Conservation (phyloP, 2,113 vertebrate genomes). For the Zootoca vivipara region DNA sequence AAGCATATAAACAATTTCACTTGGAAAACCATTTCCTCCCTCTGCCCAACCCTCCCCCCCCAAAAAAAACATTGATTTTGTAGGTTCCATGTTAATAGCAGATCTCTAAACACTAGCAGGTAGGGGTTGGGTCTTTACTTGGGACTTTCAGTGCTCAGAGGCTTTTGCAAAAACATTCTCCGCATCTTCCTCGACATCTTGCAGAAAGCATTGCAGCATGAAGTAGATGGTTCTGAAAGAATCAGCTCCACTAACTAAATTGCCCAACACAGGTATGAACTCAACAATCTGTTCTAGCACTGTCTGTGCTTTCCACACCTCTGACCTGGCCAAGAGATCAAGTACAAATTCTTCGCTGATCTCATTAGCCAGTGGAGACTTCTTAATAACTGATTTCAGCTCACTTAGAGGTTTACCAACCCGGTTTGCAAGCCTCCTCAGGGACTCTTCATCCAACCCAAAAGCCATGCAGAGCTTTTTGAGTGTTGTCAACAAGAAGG, state of each 20-base stretch:
- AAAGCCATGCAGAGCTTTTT: not conserved
- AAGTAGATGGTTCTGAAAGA: not conserved
- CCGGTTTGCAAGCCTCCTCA: fast-evolving
- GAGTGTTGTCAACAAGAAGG: not conserved
- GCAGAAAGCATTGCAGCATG: not conserved
- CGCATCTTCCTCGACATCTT: not conserved
- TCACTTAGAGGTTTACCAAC: not conserved
- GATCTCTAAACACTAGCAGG: no score
- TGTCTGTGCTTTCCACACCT: not conserved
- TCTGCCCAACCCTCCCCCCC: no score
- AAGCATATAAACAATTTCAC: no score
- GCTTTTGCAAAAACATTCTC: not conserved
- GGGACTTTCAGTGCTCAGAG: not conserved
- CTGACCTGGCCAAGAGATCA: not conserved
- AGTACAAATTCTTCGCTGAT: not conserved
- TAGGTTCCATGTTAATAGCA: no score
- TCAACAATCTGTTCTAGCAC: not conserved
- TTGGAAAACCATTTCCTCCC: no score
- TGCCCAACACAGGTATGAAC: not conserved
- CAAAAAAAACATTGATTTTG: no score
- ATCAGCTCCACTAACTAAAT: not conserved
- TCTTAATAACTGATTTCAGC: not conserved
- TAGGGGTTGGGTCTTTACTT: not conserved
- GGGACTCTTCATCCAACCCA: not conserved
- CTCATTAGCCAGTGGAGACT: not conserved